A percentile compares a stretch with the other conserved stretches of the same genome.
Evolutionary conservation across 2,797 vertebrate species (phyloP).

Genomic region (Mionectes olivaceus): DNA sequence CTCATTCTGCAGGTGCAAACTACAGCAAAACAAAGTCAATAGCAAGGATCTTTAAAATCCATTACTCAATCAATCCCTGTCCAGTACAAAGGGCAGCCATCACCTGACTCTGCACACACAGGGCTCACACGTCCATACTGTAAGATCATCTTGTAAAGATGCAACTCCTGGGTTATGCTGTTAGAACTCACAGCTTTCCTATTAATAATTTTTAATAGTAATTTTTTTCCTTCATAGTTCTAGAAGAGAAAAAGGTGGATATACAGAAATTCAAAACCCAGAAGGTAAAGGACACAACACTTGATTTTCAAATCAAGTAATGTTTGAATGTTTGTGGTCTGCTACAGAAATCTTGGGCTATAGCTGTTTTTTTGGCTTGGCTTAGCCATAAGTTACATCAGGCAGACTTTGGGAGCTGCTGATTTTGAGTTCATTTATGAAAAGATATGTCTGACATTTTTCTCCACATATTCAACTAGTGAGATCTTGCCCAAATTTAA

Average conservation of each 20-base stretch:
- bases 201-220: not conserved
- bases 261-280: not conserved
- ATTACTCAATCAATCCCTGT: not conserved
- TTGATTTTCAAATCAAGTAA: not conserved
- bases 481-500: not conserved
- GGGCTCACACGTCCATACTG: not conserved
- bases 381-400: not conserved
- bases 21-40: not conserved
- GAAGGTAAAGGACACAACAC: not conserved
- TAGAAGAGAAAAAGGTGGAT: not conserved
- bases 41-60: not conserved
- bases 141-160: not conserved
- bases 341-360: not conserved
- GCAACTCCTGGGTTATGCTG: not conserved
- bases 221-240: not conserved
- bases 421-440: not conserved
- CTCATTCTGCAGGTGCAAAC: not conserved
- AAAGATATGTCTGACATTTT: not conserved
- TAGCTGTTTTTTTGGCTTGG: not conserved
- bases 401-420: not conserved
- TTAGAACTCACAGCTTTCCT: not conserved
- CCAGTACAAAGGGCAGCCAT: not conserved
- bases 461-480: not conserved
- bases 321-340: not conserved
- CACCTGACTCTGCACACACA: not conserved